Base-by-base conservation (phyloP, 2,888 invertebrate genomes). In the Keiferia lycopersicella region DNA sequence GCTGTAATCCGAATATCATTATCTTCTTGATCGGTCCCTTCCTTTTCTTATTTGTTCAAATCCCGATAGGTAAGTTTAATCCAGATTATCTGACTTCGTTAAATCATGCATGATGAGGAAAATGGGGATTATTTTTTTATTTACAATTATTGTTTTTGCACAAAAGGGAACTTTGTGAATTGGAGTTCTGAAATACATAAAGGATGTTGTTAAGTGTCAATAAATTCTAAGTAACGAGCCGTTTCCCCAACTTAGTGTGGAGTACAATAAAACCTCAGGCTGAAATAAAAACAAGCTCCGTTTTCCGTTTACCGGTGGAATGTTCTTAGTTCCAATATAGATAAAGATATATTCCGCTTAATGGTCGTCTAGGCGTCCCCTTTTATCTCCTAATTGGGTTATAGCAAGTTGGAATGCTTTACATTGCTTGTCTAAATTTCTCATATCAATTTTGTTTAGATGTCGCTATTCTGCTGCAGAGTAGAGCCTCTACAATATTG, bases 321-420 rank as follows among this genome's bases (percentile, higher is more conserved):
- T 67, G 64, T 72, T 73, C 69, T 72, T 72, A 66, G 75, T 76
- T 78, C 70, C 71, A 74, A 76, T 74, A 74, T 73, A 77, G 75
- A 81, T 79, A 77, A 75, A 78, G 72, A 70, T 71, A 72, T 74
- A 70, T 72, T 69, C 68, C 61, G 67, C 70, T 70, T 76, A 76
- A 78, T 73, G 73, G 72, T 66, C 69, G 71, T 69, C 68, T 73
- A 72, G 65, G 69, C 71, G 50, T 22, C 67, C 69, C 72, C 68
- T 73, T 73, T 77, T 77, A 74, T 79, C 75, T 77, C 70, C 73
- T 53, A 74, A 79, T 81, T 77, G 73, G 70, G 71, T 74, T 74
- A 69, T 71, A 68, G 67, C 70, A 71, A 70, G 70, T 72, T 67
- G 63, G 65, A 74, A 74, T 69, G 69, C 45, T 60, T 60, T 11